A percentile compares a stretch with the other conserved stretches of the same genome.
Evolutionary conservation across 2,113 vertebrate genomes (phyloP).

Genomic region (Lichenostomus cassidix): DNA sequence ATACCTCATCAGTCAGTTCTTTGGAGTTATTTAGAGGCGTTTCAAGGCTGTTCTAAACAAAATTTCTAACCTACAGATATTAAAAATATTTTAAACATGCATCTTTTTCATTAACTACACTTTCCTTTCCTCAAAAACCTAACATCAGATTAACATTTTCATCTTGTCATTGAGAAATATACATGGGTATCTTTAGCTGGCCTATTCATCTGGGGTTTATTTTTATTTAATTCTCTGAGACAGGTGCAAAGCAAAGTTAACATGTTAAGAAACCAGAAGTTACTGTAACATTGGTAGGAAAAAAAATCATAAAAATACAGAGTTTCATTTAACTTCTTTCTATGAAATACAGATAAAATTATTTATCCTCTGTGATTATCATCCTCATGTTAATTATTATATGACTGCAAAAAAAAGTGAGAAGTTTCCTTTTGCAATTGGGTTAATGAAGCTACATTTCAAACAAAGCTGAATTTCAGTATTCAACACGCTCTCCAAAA

Average conservation of each 20-base stretch:
- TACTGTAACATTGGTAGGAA: neutral
- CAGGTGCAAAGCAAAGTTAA: neutral
- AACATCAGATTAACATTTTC: neutral
- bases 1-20: neutral
- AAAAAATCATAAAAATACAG: neutral
- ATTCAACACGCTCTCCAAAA: neutral
- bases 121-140: neutral
- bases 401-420: neutral
- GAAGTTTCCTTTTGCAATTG: neutral
- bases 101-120: neutral
- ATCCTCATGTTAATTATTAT: constrained; percentile 30
- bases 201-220: neutral
- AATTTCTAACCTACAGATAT: neutral
- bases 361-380: constrained; percentile 3
- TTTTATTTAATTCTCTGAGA: neutral
- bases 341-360: constrained; percentile 52
- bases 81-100: neutral
- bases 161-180: neutral
- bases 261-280: neutral
- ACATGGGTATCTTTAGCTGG: neutral
- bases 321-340: constrained; percentile 24
- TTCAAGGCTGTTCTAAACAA: neutral
- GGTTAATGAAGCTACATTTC: neutral
- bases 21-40: neutral
- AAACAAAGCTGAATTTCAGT: neutral